A percentile compares a stretch with the other conserved stretches of the same genome.
phyloP scores from a whole-genome alignment of 2,888 invertebrate species.

The Seladonia tumulorum region DNA sequence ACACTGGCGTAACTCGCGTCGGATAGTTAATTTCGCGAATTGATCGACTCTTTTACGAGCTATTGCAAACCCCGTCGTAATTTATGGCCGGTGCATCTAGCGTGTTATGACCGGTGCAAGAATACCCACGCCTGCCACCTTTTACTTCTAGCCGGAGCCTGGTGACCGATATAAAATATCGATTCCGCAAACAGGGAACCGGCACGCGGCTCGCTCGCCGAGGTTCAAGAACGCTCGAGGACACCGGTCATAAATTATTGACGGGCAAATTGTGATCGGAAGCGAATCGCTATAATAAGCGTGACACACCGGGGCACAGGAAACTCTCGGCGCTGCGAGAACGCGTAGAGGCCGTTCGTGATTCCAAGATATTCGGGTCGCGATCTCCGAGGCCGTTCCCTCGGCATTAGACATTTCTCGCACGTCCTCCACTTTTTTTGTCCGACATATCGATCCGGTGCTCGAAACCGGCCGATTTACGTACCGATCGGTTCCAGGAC shows the following conservation, averaged over 20 bases:
- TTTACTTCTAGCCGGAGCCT: background rate
- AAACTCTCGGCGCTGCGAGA: background rate
- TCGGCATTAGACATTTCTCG: slow-evolving; percentile 23
- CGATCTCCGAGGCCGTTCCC: slow-evolving; percentile 26
- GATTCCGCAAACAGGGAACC: slow-evolving; percentile 20
- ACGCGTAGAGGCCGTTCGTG: background rate
- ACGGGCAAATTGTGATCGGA: slow-evolving; percentile 23
- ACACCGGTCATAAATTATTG: slow-evolving; percentile 22
- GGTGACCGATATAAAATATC: slow-evolving; percentile 27
- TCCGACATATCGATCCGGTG: slow-evolving; percentile 28
- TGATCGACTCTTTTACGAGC: background rate
- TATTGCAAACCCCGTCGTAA: background rate
- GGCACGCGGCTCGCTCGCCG: background rate
- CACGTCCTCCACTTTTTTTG: slow-evolving; percentile 25
- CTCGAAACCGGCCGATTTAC: slow-evolving; percentile 7
- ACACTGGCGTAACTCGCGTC: background rate
- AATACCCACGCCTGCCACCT: background rate
- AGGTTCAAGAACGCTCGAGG: slow-evolving; percentile 30
- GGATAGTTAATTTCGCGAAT: background rate
- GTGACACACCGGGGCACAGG: background rate
- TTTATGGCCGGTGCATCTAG: background rate
- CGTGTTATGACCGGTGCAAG: background rate
- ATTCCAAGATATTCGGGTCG: slow-evolving; percentile 37
- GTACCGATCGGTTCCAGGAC: background rate
- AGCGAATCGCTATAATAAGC: slow-evolving; percentile 33